A percentile compares a stretch with the other conserved stretches of the same genome.
These are phyloP conservation scores for Cuniculus paca DNA, from an alignment of 2,797 vertebrate species.

Conservation along the genomic window DNA sequence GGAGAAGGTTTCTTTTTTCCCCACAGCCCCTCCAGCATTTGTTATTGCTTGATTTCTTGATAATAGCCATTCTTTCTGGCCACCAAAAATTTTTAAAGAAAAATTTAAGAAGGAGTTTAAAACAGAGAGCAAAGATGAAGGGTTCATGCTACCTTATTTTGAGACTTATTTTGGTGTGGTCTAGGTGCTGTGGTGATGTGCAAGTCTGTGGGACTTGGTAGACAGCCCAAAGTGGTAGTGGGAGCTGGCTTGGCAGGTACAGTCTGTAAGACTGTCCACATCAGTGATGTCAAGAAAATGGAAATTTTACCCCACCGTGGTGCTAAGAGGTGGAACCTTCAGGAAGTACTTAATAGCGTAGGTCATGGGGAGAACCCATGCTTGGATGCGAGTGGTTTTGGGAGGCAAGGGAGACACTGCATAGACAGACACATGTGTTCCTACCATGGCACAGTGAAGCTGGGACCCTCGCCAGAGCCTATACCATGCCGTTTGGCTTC, in stretches of 20 bases:
- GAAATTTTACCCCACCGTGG: background rate
- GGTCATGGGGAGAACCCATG: background rate
- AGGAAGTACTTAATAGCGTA: background rate
- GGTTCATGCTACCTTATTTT: background rate
- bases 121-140: background rate
- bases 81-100: background rate
- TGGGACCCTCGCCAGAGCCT: background rate
- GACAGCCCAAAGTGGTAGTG: background rate
- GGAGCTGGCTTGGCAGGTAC: background rate
- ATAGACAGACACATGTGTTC: background rate
- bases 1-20: too few species aligned
- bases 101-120: background rate
- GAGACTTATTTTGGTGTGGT: background rate
- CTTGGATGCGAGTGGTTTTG: background rate
- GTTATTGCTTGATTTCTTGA: too few species aligned
- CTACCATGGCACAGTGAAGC: background rate
- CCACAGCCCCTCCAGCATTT: too few species aligned
- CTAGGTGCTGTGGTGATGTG: background rate
- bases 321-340: background rate
- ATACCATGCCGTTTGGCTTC: background rate
- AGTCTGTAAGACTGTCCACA: background rate
- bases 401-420: background rate
- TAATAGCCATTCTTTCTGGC: too few species aligned
- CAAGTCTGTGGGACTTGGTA: background rate
- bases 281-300: background rate